Conservation (phyloP, 2,888 invertebrate species). For the Morpho deidamia region DNA sequence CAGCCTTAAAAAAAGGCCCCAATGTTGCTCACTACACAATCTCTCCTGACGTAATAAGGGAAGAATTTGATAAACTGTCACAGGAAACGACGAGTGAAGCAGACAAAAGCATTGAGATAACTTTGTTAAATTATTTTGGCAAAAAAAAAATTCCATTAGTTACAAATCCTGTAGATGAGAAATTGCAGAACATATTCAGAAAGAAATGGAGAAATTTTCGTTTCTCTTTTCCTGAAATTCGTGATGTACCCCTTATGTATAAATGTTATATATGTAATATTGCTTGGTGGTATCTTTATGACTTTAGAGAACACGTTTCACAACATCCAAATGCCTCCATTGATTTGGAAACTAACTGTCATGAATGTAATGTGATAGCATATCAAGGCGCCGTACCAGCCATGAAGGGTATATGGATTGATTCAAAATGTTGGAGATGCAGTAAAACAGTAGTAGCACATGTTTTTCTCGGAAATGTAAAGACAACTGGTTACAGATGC, state of each 20-base stretch:
- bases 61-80: slow-evolving; percentile 18
- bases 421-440: slow-evolving; percentile 39
- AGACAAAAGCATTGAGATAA: slow-evolving; percentile 31
- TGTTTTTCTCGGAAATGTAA: not conserved
- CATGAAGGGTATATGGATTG: not conserved
- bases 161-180: not conserved
- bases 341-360: slow-evolving; percentile 16
- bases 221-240: not conserved
- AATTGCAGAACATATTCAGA: slow-evolving; percentile 28
- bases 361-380: slow-evolving; percentile 35
- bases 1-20: not conserved
- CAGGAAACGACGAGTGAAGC: slow-evolving; percentile 18
- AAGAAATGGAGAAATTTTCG: slow-evolving; percentile 32
- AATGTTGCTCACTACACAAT: slow-evolving; percentile 1
- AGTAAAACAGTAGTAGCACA: slow-evolving; percentile 19
- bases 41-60: slow-evolving; percentile 15
- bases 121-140: slow-evolving; percentile 32
- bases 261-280: slow-evolving; percentile 45
- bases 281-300: slow-evolving; percentile 44
- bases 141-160: not conserved
- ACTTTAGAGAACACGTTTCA: slow-evolving; percentile 38
- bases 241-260: slow-evolving; percentile 38
- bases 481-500: slow-evolving; percentile 26
- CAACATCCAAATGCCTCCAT: slow-evolving; percentile 11
- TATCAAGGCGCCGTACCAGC: accelerated